A percentile compares a stretch with the other conserved stretches of the same genome.
Evolutionary conservation across 1,140 invertebrate genomes (phyloP).

Genomic region (Scaptomyza graminum): DNA sequence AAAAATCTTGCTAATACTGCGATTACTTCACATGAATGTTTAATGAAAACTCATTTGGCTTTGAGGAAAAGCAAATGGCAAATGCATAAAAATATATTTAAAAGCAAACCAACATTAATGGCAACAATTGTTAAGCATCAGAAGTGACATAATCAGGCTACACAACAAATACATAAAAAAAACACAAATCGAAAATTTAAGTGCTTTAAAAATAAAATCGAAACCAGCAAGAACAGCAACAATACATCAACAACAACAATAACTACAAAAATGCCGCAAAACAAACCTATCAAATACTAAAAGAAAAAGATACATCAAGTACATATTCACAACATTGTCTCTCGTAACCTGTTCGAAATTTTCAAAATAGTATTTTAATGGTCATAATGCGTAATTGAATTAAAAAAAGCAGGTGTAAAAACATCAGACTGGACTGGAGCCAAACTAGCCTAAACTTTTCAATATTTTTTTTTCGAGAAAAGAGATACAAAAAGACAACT

Average conservation of each 20-base stretch:
- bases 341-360: conserved; percentile 35
- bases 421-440: conserved; percentile 24
- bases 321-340: conserved; percentile 19
- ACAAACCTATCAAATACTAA: conserved; percentile 27
- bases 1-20: conserved; percentile 31
- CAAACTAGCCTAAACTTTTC: conserved; percentile 62
- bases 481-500: conserved; percentile 38
- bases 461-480: conserved; percentile 35
- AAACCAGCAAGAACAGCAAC: conserved; percentile 43
- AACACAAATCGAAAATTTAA: conserved; percentile 59
- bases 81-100: conserved; percentile 17
- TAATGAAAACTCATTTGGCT: conserved; percentile 39
- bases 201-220: conserved; percentile 79
- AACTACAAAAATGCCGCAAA: conserved; percentile 66
- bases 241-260: conserved; percentile 23
- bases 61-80: conserved; percentile 9
- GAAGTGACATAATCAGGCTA: conserved; percentile 70
- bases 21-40: conserved; percentile 36
- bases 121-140: conserved; percentile 54
- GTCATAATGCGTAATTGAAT: conserved; percentile 4
- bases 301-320: conserved; percentile 31
- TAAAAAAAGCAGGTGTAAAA: conserved; percentile 38
- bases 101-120: not conserved
- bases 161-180: conserved; percentile 33
- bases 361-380: conserved; percentile 24